phyloP scores from a whole-genome alignment of 2,113 vertebrate species.

The Neoarius graeffei region DNA sequence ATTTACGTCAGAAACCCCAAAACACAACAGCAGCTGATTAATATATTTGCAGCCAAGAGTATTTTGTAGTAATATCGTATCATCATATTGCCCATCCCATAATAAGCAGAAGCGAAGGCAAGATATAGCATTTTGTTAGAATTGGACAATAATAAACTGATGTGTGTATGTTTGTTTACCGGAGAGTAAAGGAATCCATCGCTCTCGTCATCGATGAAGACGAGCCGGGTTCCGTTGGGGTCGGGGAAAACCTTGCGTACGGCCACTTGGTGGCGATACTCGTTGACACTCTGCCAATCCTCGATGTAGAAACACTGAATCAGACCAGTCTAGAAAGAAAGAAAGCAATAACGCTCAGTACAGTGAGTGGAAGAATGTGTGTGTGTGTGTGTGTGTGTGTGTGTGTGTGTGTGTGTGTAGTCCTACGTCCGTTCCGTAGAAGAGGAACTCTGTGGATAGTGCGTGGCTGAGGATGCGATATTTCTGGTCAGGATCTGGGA shows the following conservation, averaged over 20 bases:
- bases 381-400: not conserved
- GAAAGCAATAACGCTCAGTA: not conserved
- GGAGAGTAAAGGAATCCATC: slow-evolving; percentile 90
- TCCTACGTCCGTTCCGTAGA: slow-evolving; percentile 94
- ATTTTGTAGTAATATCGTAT: not conserved
- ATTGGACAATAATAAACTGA: not conserved
- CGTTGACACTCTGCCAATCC: slow-evolving; percentile 90
- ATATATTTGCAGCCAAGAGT: not conserved
- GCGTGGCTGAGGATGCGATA: slow-evolving; percentile 88
- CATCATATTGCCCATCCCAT: not conserved
- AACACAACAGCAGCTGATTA: not conserved
- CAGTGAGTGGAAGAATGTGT: not conserved
- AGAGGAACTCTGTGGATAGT: slow-evolving; percentile 90
- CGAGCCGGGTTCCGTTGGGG: slow-evolving; percentile 83
- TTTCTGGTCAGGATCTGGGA: slow-evolving; percentile 84
- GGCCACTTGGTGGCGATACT: slow-evolving; percentile 84
- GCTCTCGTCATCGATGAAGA: slow-evolving; percentile 94
- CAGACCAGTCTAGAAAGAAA: slow-evolving; percentile 76
- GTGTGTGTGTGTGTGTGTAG: not conserved
- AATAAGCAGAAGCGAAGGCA: not conserved
- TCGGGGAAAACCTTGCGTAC: slow-evolving; percentile 93
- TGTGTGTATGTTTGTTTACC: slow-evolving; percentile 59
- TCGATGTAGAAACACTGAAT: slow-evolving; percentile 89
- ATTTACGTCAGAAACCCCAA: not conserved
- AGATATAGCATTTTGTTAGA: no score